Base-by-base conservation (phyloP, 1,140 invertebrate species). In the Drosophila takahashii region DNA sequence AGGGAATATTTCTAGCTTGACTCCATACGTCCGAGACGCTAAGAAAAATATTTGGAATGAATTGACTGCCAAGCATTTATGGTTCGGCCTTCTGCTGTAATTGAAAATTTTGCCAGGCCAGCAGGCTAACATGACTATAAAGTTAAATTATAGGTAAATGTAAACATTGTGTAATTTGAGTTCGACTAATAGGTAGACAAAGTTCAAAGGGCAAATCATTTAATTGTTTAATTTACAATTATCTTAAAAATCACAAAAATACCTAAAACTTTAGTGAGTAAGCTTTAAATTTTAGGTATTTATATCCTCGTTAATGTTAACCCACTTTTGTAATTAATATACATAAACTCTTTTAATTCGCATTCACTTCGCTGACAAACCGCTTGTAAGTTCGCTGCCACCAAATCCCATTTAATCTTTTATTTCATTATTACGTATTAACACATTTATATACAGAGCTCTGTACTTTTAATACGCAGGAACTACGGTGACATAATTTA, bases 361-460 rank as follows among this genome's bases (percentile, higher is more conserved):
- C 65, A 22, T 18, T 67, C 36, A 37, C 36, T n/a, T 9, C 29
- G 11, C 22, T 15, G 13, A 54, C 36, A 52, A 48, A 53, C 72
- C 57, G 41, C 56, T 69, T 69, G 69, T 45, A 45, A 77, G 65
- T 57, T 65, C 45, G n/a, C 44, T 67, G 15, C 32, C 45, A 53
- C 48, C 57, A 75, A 71, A 57, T 42, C 29, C 75, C 56, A 22
- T 60, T 67, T 85, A 79, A 84, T 74, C 65, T 54, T 64, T 76
- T 84, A 84, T 79, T 84, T 79, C 70, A 83, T 83, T 84, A 79
- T 84, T 84, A 66, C 45, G 71, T 57, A 75, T 83, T 83, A 83
- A 83, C 70, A 70, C 69, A 57, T 64, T 59, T 51, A 60, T 59
- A 41, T 42, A 45, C 45, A 52, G 41, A 18, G 32, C 11, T 9